Evolutionary conservation across 2,113 vertebrate species (phyloP).

Genomic region (Athene noctua): DNA sequence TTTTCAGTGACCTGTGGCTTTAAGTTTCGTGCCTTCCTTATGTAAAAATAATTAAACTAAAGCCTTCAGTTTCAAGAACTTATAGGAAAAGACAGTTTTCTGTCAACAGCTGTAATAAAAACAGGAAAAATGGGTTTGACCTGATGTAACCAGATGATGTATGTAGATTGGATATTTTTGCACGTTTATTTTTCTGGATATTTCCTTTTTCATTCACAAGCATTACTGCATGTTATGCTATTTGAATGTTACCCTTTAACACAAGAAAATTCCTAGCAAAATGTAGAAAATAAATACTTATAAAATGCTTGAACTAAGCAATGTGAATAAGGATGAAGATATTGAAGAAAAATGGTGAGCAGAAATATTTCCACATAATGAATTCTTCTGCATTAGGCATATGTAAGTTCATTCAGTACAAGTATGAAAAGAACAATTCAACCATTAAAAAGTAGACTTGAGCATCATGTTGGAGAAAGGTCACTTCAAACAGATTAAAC

Average conservation of each 20-base stretch:
- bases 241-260: not conserved
- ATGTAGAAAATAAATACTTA: not conserved
- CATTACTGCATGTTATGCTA: not conserved
- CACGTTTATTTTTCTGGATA: not conserved
- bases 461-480: not conserved
- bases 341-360: not conserved
- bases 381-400: not conserved
- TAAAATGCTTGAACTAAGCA: not conserved
- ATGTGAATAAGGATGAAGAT: not conserved
- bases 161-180: not conserved
- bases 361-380: not conserved
- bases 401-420: not conserved
- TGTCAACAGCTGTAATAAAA: not conserved
- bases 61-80: not conserved
- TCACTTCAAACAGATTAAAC: not conserved
- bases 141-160: not conserved
- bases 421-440: constrained; percentile 1
- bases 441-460: not conserved
- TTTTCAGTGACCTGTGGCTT: not conserved
- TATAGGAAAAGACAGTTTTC: not conserved
- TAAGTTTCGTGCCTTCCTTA: not conserved
- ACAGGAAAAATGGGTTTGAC: not conserved
- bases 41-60: not conserved
- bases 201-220: not conserved
- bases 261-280: not conserved